Percentiles rank a stretch among this genome's conserved stretches.
Conservation (phyloP, 2,888 invertebrate species). For the Nudaria mundana region DNA sequence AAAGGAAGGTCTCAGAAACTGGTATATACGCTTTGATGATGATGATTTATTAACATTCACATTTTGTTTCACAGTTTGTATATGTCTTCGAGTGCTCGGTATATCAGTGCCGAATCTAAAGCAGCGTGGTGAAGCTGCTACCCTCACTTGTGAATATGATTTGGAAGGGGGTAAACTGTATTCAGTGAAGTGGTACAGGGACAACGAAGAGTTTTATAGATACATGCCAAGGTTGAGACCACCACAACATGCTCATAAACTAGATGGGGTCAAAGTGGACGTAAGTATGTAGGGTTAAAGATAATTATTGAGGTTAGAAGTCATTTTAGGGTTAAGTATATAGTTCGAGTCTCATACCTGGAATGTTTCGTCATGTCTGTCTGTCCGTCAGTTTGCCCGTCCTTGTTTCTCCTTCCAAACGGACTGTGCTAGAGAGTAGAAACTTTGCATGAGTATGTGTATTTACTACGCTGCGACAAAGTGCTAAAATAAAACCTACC, state of each 20-base stretch:
- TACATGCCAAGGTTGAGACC: constrained; percentile 83
- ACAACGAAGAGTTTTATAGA: constrained; percentile 84
- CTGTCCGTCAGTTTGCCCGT: too few species aligned
- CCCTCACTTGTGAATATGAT: constrained; percentile 81
- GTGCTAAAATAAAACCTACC: too few species aligned
- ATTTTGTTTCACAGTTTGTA: constrained; percentile 44
- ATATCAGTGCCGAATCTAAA: constrained; percentile 80
- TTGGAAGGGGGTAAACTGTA: constrained; percentile 83
- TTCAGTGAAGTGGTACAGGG: constrained; percentile 85
- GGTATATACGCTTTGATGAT: too few species aligned
- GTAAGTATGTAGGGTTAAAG: constrained; percentile 61
- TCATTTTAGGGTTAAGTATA: too few species aligned
- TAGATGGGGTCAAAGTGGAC: constrained; percentile 83
- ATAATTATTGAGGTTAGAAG: not conserved
- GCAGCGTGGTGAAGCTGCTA: constrained; percentile 80
- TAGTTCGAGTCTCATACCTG: too few species aligned
- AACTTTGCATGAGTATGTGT: too few species aligned
- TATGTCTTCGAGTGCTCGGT: constrained; percentile 69
- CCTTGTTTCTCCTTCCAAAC: too few species aligned
- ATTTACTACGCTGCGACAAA: too few species aligned
- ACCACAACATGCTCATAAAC: constrained; percentile 82
- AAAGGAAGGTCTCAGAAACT: too few species aligned
- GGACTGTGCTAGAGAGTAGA: too few species aligned
- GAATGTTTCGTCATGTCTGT: too few species aligned
- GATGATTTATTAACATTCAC: too few species aligned